Base-by-base conservation (phyloP, 2,797 vertebrate genomes). In the Gadopsis bispinosus region DNA sequence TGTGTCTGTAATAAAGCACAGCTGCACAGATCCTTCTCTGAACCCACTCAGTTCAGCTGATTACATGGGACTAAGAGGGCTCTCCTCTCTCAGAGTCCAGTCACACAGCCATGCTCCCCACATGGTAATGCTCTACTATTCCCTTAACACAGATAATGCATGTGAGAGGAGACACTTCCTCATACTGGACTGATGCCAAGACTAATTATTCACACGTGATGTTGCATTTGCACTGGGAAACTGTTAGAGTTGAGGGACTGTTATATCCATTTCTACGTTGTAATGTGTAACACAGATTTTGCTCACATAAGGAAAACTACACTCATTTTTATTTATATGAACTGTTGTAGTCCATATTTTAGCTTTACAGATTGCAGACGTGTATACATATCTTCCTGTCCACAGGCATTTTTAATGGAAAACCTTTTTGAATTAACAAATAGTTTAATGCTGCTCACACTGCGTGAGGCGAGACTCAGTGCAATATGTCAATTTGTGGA, bases 1-100 rank as follows among this genome's bases (percentile, higher is more conserved):
- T 95, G 94, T 93, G 92, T 92, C 91, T 86, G 88, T 92, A 92
- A 94, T 93, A 93, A 93, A 95, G 91, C 93, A 89, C 94, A 94
- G 93, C 94, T 94, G 94, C 90, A 89, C 81, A 80, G 89, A 93
- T 94, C 88, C 83, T 70, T 83, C 79, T 91, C 88, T 91, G 88
- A 92, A 91, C 90, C 90, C 83, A 67, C 87, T 92, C 89, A 58
- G 88, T 91, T 91, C 90, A 92, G 87, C 88, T 92, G 91, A 94
- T 94, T 94, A 88, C 89, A 91, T 80, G 79, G 83, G 81, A 86
- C 81, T 86, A 84, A 84, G 61, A 85, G 72, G 86, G 81, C 84
- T 88, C 68, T 85, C 65, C 61, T 65, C 79, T 82, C 75, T 37
- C 66, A 31, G 59, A 85, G 88, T 84, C 80, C 83, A 87, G 91